These are phyloP conservation scores for Drosophila nigritarsus DNA, from an alignment of 2,888 invertebrate genomes.

Conservation along the genomic window DNA sequence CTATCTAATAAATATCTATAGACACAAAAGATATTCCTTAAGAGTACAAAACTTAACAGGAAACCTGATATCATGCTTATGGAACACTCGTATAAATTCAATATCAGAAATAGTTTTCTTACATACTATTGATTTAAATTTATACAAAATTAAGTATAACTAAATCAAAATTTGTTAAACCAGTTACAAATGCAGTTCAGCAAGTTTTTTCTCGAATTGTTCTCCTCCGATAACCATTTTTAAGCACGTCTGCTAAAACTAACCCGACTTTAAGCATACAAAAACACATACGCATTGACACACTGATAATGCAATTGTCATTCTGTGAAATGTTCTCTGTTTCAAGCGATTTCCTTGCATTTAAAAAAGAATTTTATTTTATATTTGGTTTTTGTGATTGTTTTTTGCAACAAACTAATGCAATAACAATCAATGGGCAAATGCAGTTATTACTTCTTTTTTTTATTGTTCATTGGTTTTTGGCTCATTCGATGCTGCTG, in stretches of 20 bases:
- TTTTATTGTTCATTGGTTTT: slow-evolving; percentile 5
- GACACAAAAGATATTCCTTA: not conserved
- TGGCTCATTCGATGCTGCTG: slow-evolving; percentile 31
- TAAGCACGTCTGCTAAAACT: not conserved
- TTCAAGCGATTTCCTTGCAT: slow-evolving; percentile 30
- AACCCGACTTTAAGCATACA: not conserved
- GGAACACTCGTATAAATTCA: not conserved
- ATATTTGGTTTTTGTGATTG: slow-evolving; percentile 16
- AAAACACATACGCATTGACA: slow-evolving; percentile 14
- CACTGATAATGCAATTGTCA: slow-evolving; percentile 66
- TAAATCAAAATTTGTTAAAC: not conserved
- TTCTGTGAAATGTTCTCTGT: slow-evolving; percentile 58
- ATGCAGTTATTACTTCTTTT: slow-evolving; percentile 68
- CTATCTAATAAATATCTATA: too few relatives aligned
- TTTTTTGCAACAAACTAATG: slow-evolving; percentile 65
- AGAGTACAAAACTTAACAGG: not conserved
- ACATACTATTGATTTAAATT: not conserved
- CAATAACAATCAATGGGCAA: slow-evolving; percentile 78
- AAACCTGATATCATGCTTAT: not conserved
- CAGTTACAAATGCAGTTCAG: not conserved
- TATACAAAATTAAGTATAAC: not conserved
- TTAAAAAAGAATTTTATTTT: slow-evolving; percentile 17
- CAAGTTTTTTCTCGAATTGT: not conserved
- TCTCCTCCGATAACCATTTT: not conserved
- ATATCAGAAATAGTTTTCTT: not conserved